A percentile compares a stretch with the other conserved stretches of the same genome.
Evolutionary conservation across 1,140 invertebrate species (phyloP).

Genomic region (Liolophura sinensis): DNA sequence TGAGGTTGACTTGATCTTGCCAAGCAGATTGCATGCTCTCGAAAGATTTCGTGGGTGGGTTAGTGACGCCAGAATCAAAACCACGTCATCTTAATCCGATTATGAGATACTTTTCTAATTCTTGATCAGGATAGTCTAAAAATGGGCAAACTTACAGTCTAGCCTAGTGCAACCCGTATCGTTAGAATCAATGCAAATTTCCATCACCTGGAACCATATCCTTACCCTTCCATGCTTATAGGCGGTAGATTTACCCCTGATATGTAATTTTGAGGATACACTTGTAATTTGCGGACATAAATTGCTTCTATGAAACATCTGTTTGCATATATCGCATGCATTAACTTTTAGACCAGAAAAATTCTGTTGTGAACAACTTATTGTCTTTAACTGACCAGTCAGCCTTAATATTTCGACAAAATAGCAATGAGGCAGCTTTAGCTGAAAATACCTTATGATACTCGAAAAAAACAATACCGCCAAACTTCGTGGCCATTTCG

Average conservation of each 20-base stretch:
- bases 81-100: slow-evolving; percentile 14
- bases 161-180: background rate
- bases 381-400: slow-evolving; percentile 5
- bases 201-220: background rate
- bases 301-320: background rate
- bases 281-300: slow-evolving; percentile 4
- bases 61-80: slow-evolving; percentile 14
- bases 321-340: background rate
- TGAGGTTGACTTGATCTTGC: background rate
- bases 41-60: background rate
- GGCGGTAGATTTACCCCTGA: no score
- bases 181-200: background rate
- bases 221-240: no score
- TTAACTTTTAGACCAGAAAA: slow-evolving; percentile 6
- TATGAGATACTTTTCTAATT: no score
- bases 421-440: slow-evolving; percentile 8
- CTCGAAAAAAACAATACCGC: slow-evolving; percentile 17
- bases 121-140: slow-evolving; percentile 8
- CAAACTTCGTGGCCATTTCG: no score
- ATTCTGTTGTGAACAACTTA: slow-evolving; percentile 4
- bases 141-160: background rate
- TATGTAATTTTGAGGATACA: background rate
- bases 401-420: background rate
- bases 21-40: slow-evolving; percentile 12
- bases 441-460: slow-evolving; percentile 14